These are phyloP conservation scores for Rhea americana DNA, from an alignment of 2,113 vertebrate species.

Conservation along the genomic window DNA sequence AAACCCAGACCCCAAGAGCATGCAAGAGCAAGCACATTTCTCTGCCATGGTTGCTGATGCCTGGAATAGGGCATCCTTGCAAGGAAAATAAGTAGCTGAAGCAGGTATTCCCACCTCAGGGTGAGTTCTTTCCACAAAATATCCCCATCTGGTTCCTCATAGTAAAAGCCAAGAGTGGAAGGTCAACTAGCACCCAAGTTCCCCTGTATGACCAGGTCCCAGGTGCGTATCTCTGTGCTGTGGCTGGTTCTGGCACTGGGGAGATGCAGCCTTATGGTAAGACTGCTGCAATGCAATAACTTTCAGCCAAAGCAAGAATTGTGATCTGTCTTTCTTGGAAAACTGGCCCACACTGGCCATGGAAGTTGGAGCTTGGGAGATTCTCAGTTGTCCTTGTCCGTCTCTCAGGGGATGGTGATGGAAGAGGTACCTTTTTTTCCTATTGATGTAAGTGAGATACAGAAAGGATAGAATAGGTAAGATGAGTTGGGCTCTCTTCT, in stretches of 20 bases:
- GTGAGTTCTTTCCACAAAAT: background rate
- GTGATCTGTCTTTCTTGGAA: background rate
- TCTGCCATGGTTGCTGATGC: slow-evolving; percentile 17
- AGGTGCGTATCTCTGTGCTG: background rate
- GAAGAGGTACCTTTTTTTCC: background rate
- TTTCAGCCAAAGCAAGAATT: background rate
- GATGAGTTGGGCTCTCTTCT: background rate
- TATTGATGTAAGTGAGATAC: background rate
- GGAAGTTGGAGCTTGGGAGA: background rate
- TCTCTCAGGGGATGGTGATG: background rate
- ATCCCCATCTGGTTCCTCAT: background rate
- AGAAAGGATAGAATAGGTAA: background rate
- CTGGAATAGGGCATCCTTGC: background rate
- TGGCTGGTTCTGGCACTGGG: background rate
- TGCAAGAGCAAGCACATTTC: background rate
- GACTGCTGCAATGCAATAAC: background rate
- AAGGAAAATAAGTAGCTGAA: rapidly evolving
- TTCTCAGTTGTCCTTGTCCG: background rate
- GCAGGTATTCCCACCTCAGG: background rate
- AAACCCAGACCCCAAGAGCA: background rate
- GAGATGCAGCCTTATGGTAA: background rate
- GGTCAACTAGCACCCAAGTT: background rate
- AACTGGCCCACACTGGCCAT: background rate
- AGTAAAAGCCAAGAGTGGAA: background rate
- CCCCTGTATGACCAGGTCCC: rapidly evolving